Evolutionary conservation across 64 coral and sea anemone species (phyloP), one percentile per base, ranked within the genome.

Genomic region (Anthopleura sola): DNA sequence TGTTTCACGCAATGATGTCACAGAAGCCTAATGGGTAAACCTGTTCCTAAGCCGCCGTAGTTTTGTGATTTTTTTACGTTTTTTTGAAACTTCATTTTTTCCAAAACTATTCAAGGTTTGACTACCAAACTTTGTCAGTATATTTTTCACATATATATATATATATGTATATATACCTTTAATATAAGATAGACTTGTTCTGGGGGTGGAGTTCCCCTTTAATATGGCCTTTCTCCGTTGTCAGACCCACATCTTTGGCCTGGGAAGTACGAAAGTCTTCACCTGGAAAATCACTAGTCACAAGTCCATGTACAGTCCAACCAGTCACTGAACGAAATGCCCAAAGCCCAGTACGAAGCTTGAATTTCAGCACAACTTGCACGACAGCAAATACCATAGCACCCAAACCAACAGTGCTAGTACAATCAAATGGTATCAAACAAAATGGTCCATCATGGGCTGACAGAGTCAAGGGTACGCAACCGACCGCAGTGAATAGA

Each of bases 211-310:
- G n/a, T n/a, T n/a, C n/a, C n/a, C n/a, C n/a, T n/a, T n/a, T n/a
- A n/a, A n/a, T n/a, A n/a, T n/a, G n/a, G n/a, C n/a, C n/a, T n/a
- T n/a, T 14, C 28, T 19, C 20, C 0, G 9, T 44, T 6, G 4
- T 78, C 62, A 96, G 90, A 82, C 94, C 94, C 83, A 97, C 94
- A 49, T 97, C 94, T n/a, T 77, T 97, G 32, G 94, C 94, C 14
- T 97, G 94, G 94, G 94, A 97, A 87, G 94, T 97, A 48, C 84
- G 94, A 37, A 97, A 97, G 62, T 97, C 90, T 17, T 97, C 94
- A 3, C 94, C 94, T 36, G 94, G 94, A 5, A 97, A 97, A 55
- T 82, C 90, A 15, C 84, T 97, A 68, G 91, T 92, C 71, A 85
- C 90, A 32, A 92, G 90, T 37, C 90, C 94, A 33, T 81, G 85